Conservation (phyloP, 2,888 invertebrate genomes). For the Nephrotoma flavescens region DNA sequence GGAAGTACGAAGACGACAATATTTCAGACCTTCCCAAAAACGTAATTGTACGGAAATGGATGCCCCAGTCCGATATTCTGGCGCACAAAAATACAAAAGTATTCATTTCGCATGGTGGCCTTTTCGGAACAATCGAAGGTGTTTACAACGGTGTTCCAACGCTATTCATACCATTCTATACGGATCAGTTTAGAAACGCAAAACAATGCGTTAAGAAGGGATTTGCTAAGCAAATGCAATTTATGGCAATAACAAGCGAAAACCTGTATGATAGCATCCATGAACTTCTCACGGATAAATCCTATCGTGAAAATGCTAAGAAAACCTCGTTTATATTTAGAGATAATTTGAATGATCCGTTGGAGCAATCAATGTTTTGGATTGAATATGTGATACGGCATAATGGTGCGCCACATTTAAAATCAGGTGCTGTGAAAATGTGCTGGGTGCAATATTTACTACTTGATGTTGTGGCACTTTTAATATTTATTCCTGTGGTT, state of each 20-base stretch:
- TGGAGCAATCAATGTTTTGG: constrained; percentile 44
- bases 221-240: constrained; percentile 26
- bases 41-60: constrained; percentile 35
- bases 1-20: constrained; percentile 36
- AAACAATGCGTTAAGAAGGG: constrained; percentile 27
- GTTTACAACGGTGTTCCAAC: constrained; percentile 32
- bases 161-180: constrained; percentile 32
- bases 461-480: constrained; percentile 37
- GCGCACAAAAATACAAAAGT: constrained; percentile 32
- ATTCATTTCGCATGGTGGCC: constrained; percentile 34
- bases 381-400: constrained; percentile 39
- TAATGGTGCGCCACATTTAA: constrained; percentile 29
- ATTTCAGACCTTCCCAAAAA: constrained; percentile 29
- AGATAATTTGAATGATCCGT: constrained; percentile 38
- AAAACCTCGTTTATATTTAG: constrained; percentile 34
- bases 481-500: constrained; percentile 15
- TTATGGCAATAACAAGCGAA: constrained; percentile 25
- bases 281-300: constrained; percentile 26
- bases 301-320: constrained; percentile 29
- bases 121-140: constrained; percentile 33
- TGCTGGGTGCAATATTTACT: constrained; percentile 30
- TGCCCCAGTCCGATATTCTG: constrained; percentile 37
- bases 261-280: constrained; percentile 25
- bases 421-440: constrained; percentile 29
- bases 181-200: constrained; percentile 32